A percentile compares a stretch with the other conserved stretches of the same genome.
phyloP scores from a whole-genome alignment of 2,113 vertebrate genomes.

The Speoplatyrhinus poulsoni region DNA sequence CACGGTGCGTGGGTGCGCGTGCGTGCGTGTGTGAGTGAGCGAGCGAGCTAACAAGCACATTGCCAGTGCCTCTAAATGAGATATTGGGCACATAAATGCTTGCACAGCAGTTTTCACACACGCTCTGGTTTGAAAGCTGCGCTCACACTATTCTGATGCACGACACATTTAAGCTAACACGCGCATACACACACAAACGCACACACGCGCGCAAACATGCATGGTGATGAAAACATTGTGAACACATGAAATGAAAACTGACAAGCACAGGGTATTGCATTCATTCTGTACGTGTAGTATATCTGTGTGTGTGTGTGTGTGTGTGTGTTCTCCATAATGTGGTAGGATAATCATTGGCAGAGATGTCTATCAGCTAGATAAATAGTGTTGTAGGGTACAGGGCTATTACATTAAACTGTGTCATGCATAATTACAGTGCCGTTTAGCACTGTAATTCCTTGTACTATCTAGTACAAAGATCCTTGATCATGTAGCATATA shows the following conservation, averaged over 20 bases:
- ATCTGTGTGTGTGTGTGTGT: slow-evolving; percentile 5
- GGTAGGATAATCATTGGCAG: slow-evolving; percentile 14
- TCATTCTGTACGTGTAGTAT: slow-evolving; percentile 37
- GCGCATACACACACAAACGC: slow-evolving; percentile 27
- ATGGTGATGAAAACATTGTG: slow-evolving; percentile 24
- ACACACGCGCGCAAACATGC: slow-evolving; percentile 26
- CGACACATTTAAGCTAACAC: background rate
- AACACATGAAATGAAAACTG: slow-evolving; percentile 52
- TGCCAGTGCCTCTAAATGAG: slow-evolving; percentile 19
- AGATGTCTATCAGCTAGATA: background rate
- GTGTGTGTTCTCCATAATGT: slow-evolving; percentile 3
- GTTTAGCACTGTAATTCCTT: background rate
- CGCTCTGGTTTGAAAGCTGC: background rate
- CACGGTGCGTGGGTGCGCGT: slow-evolving; percentile 14
- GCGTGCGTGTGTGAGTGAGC: slow-evolving; percentile 6
- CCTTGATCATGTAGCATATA: too few species aligned
- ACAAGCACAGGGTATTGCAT: slow-evolving; percentile 42
- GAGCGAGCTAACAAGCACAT: slow-evolving; percentile 25
- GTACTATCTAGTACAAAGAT: too few species aligned
- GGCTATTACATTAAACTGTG: too few species aligned
- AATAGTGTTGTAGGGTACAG: background rate
- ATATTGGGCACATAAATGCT: slow-evolving; percentile 36
- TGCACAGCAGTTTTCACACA: slow-evolving; percentile 43
- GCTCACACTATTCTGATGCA: too few species aligned
- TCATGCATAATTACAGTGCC: background rate